phyloP scores from a whole-genome alignment of 2,113 vertebrate genomes.

The Oreochromis spilurus region DNA sequence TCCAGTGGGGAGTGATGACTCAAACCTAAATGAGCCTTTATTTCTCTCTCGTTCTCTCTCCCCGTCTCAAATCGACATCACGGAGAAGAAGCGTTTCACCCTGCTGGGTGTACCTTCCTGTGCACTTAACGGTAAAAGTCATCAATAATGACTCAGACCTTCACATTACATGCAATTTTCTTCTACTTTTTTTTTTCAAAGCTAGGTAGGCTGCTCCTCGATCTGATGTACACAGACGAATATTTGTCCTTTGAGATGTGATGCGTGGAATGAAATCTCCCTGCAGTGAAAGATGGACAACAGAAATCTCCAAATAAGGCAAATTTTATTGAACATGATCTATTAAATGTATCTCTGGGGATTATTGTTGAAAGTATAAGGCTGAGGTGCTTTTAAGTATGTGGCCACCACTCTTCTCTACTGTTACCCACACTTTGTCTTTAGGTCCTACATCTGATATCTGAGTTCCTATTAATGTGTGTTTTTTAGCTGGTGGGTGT shows the following conservation, averaged over 20 bases:
- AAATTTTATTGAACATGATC: background rate
- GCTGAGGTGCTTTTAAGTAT: background rate
- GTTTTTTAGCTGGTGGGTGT: background rate
- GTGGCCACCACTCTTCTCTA: conserved; percentile 9
- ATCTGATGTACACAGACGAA: background rate
- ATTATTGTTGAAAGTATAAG: background rate
- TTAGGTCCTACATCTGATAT: conserved; percentile 6
- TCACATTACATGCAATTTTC: background rate
- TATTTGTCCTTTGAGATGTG: background rate
- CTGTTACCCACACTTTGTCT: background rate
- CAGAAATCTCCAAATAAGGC: background rate
- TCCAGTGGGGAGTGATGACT: conserved; percentile 40
- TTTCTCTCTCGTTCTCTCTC: background rate
- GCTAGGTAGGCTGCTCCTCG: conserved; percentile 6
- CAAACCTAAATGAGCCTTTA: conserved; percentile 24
- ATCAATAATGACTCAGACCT: conserved; percentile 44
- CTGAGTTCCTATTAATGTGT: conserved; percentile 1
- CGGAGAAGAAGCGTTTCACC: background rate
- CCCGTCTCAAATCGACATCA: background rate
- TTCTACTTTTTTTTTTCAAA: background rate
- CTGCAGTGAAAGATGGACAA: background rate
- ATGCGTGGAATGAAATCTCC: background rate
- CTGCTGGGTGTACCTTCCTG: conserved; percentile 27
- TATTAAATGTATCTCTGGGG: background rate
- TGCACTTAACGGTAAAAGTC: conserved; percentile 36